Conservation (phyloP, 1,140 invertebrate genomes). For the Maniola jurtina region DNA sequence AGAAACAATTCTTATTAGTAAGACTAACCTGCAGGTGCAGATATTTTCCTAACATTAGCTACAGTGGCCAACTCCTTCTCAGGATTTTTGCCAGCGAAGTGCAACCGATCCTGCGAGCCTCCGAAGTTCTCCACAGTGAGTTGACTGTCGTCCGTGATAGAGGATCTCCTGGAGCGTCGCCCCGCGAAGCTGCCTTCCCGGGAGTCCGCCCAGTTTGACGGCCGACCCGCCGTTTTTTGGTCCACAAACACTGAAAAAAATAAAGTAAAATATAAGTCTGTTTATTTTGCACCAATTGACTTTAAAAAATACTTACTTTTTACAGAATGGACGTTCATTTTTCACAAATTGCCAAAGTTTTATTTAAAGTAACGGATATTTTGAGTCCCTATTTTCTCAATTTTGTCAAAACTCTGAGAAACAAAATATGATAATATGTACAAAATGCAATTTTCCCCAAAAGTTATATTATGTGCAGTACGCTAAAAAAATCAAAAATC, state of each 20-base stretch:
- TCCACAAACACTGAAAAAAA: constrained; percentile 27
- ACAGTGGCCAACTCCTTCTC: constrained; percentile 84
- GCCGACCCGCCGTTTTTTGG: constrained; percentile 82
- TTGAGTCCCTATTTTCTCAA: no score
- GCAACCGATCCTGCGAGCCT: constrained; percentile 88
- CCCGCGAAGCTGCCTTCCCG: constrained; percentile 88
- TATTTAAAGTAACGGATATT: no score
- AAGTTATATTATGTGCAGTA: no score
- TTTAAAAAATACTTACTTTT: background rate
- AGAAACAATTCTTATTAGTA: background rate
- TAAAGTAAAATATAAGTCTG: background rate
- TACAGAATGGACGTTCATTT: no score
- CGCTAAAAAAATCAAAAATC: no score
- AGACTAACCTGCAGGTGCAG: constrained; percentile 75
- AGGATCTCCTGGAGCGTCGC: constrained; percentile 89
- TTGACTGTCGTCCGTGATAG: constrained; percentile 92
- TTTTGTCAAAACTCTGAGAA: no score
- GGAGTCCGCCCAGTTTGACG: constrained; percentile 89
- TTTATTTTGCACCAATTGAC: no score
- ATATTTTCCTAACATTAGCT: constrained; percentile 77
- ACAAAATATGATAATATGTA: no score
- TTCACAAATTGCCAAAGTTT: no score
- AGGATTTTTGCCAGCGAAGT: constrained; percentile 84
- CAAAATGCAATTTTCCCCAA: no score
- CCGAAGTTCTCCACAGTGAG: constrained; percentile 95